Percentiles rank a stretch among this genome's conserved stretches.
phyloP scores from a whole-genome alignment of 1,140 invertebrate species.

The Sitobion miscanthi region DNA sequence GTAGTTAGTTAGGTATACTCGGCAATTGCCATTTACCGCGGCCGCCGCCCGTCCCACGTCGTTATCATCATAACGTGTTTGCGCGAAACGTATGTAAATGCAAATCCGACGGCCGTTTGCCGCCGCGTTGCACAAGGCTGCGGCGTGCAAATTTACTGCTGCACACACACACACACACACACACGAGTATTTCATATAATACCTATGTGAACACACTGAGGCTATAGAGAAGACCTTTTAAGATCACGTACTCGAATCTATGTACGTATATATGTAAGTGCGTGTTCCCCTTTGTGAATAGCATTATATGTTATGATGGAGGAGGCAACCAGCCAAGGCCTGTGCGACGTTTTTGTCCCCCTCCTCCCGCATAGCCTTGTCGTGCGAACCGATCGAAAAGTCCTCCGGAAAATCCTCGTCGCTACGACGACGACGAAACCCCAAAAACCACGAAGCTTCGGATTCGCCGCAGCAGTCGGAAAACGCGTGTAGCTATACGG shows the following conservation, averaged over 20 bases:
- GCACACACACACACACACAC: background rate
- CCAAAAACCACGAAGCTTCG: background rate
- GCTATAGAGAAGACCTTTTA: slow-evolving; percentile 16
- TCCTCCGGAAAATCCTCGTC: background rate
- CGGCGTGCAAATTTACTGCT: background rate
- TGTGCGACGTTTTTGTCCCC: background rate
- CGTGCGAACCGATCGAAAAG: background rate
- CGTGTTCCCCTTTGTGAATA: background rate
- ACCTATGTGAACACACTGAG: too few species aligned
- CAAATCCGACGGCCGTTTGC: slow-evolving; percentile 31
- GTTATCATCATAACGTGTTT: slow-evolving; percentile 30
- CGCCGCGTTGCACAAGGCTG: background rate
- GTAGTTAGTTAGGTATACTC: too few species aligned
- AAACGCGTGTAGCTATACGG: background rate
- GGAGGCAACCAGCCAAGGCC: background rate
- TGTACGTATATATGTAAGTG: background rate
- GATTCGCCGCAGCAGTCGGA: background rate
- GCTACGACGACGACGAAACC: background rate
- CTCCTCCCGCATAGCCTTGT: background rate
- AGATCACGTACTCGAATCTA: background rate
- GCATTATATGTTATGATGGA: background rate
- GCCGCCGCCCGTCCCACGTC: slow-evolving; percentile 9
- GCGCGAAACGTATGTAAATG: slow-evolving; percentile 2
- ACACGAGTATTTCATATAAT: background rate
- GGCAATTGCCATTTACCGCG: background rate